phyloP scores from a whole-genome alignment of 2,797 vertebrate species.

The Coendou prehensilis region DNA sequence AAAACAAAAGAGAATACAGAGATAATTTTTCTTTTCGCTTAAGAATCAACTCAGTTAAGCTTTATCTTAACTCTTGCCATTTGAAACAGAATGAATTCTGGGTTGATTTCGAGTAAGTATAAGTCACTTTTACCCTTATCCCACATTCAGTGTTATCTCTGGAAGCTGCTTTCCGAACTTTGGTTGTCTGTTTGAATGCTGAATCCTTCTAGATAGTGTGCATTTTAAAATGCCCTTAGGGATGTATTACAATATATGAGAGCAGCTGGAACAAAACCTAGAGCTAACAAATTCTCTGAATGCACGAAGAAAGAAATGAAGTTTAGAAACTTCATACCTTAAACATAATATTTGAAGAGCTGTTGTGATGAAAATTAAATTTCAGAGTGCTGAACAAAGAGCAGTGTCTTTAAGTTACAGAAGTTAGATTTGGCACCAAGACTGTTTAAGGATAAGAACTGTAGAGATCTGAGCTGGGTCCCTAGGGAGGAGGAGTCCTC shows the following conservation, averaged over 20 bases:
- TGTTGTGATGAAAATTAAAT: neutral
- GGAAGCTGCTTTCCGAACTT: neutral
- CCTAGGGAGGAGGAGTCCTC: neutral
- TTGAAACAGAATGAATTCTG: neutral
- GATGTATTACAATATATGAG: neutral
- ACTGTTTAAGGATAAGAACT: neutral
- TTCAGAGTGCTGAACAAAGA: neutral
- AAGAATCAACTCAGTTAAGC: neutral
- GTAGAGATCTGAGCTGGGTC: neutral
- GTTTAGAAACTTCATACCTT: neutral
- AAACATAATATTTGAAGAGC: neutral
- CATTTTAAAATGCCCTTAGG: neutral
- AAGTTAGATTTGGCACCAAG: neutral
- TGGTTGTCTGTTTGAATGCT: neutral
- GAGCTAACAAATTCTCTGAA: neutral
- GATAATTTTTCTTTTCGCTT: conserved; percentile 7
- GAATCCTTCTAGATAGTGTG: neutral
- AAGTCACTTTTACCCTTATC: neutral
- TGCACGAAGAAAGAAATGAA: neutral
- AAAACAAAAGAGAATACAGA: neutral
- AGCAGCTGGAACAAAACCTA: neutral
- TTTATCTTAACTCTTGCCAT: neutral
- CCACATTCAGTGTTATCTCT: neutral
- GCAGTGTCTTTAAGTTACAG: neutral
- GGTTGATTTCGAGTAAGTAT: neutral